Conservation (phyloP, 2,113 vertebrate species). For the Bostrychus sinensis region DNA sequence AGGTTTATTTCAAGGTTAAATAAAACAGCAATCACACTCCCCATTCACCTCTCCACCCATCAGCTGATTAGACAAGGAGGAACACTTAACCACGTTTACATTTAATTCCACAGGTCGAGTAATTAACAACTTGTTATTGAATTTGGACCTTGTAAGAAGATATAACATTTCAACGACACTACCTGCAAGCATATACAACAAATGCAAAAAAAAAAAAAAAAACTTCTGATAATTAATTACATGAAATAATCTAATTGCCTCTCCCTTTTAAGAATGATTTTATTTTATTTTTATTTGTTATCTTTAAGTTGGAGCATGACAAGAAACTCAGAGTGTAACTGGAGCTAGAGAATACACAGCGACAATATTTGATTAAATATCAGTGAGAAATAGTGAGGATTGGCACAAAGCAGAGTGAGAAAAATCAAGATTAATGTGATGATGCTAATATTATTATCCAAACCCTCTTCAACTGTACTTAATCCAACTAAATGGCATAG, state of each 20-base stretch:
- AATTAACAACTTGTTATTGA: constrained; percentile 63
- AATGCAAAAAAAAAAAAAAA: not conserved
- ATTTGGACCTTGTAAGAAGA: constrained; percentile 30
- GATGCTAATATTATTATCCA: constrained; percentile 14
- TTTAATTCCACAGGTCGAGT: constrained; percentile 59
- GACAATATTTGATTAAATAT: constrained; percentile 12
- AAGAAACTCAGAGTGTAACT: not conserved
- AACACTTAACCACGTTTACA: constrained; percentile 45
- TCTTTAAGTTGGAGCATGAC: not conserved
- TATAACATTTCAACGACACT: not conserved
- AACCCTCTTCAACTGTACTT: constrained; percentile 29
- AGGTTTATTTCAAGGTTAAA: constrained; percentile 36
- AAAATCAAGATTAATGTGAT: constrained; percentile 25
- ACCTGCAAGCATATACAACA: not conserved
- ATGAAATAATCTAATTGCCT: not conserved
- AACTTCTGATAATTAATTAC: not conserved
- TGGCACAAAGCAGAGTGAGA: constrained; percentile 31
- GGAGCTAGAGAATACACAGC: constrained; percentile 11
- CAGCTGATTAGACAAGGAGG: constrained; percentile 47
- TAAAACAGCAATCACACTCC: constrained; percentile 3
- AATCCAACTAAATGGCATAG: not conserved
- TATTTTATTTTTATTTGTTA: too few relatives aligned
- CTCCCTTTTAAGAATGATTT: too few relatives aligned
- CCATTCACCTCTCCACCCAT: constrained; percentile 20
- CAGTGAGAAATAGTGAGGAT: constrained; percentile 10